These are phyloP conservation scores for Halictus quadricinctus DNA, from an alignment of 2,888 invertebrate genomes.

Conservation along the genomic window DNA sequence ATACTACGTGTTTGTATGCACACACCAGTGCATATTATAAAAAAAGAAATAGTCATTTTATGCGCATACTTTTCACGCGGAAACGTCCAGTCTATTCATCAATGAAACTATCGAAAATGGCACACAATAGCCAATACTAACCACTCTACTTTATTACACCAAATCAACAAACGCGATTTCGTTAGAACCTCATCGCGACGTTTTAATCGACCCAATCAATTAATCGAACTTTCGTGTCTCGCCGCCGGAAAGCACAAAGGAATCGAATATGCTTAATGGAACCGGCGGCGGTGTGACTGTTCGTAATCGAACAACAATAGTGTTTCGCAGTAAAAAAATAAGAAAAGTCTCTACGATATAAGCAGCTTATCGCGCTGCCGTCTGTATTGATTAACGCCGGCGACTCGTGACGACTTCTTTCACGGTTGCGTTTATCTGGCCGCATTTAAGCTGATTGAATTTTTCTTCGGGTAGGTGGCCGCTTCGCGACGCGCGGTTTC, in stretches of 20 bases:
- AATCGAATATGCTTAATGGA: conserved; percentile 5
- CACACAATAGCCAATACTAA: too few species aligned
- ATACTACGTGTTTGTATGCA: background rate
- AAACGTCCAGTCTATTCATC: too few species aligned
- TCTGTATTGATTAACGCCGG: conserved; percentile 52
- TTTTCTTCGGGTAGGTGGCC: conserved; percentile 30
- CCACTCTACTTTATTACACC: too few species aligned
- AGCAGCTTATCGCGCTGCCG: conserved; percentile 44
- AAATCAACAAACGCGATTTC: too few species aligned
- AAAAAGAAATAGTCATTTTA: too few species aligned
- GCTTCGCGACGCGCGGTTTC: background rate
- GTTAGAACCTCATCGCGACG: background rate
- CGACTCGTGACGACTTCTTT: conserved; percentile 45
- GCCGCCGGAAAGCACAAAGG: background rate
- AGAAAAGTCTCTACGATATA: conserved; percentile 25
- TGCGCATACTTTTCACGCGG: too few species aligned
- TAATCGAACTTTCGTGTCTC: background rate
- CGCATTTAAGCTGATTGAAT: conserved; percentile 61
- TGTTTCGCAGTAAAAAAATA: conserved; percentile 8
- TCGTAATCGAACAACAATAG: background rate
- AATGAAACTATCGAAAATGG: too few species aligned
- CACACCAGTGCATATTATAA: too few species aligned
- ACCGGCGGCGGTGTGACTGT: background rate
- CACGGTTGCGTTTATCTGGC: conserved; percentile 50
- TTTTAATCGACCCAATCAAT: background rate